Evolutionary conservation across 2,888 invertebrate species (phyloP).

Genomic region (Rugalucina vietnamica): DNA sequence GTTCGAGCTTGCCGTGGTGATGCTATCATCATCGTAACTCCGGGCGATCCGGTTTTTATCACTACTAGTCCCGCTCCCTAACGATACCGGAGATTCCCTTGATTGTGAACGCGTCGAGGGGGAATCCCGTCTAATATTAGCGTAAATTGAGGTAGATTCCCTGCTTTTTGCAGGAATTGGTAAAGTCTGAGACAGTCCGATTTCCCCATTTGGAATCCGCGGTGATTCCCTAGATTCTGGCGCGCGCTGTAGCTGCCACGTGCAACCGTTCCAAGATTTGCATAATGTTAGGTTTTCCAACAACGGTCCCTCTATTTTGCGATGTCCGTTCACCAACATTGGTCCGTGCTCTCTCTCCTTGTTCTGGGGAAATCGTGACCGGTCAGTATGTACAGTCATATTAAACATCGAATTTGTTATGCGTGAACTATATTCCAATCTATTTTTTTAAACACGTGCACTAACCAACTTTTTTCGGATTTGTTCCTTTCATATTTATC

Average conservation of each 20-base stretch:
- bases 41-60: constrained; percentile 47
- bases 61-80: constrained; percentile 55
- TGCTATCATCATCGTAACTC: constrained; percentile 60
- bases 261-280: constrained; percentile 70
- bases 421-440: no score
- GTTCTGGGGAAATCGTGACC: constrained; percentile 52
- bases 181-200: constrained; percentile 49
- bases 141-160: constrained; percentile 25
- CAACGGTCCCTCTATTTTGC: constrained; percentile 54
- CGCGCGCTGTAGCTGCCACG: constrained; percentile 59
- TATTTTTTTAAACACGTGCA: no score
- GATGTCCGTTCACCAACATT: constrained; percentile 50
- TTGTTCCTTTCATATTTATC: no score
- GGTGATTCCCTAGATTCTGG: constrained; percentile 27
- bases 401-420: constrained; percentile 10
- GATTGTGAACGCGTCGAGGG: constrained; percentile 32
- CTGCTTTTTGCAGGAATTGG: constrained; percentile 45
- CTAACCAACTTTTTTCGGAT: no score
- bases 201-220: constrained; percentile 23
- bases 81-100: constrained; percentile 56
- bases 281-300: constrained; percentile 59
- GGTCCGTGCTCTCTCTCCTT: constrained; percentile 27
- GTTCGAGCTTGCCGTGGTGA: constrained; percentile 63
- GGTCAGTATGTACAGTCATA: constrained; percentile 67
- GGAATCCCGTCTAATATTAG: constrained; percentile 45